phyloP scores from a whole-genome alignment of 2,888 invertebrate species.

The Microdon myrmicae region DNA sequence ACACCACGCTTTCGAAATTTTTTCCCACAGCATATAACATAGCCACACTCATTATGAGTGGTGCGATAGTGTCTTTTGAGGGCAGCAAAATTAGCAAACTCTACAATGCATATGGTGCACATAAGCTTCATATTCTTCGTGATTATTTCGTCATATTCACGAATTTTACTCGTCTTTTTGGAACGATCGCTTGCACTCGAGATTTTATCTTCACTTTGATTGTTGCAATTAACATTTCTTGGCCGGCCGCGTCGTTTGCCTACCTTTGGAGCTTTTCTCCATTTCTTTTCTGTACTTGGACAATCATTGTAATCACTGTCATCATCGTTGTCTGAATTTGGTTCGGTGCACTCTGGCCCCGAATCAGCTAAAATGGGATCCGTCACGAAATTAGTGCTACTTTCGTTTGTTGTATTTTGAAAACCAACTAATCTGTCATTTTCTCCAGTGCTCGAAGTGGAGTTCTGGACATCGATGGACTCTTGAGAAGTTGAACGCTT shows the following conservation, averaged over 20 bases:
- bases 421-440: no score
- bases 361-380: no score
- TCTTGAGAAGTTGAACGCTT: no score
- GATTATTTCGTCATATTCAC: conserved; percentile 59
- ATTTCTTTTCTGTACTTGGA: neutral
- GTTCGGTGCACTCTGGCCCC: no score
- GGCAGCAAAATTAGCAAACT: conserved; percentile 56
- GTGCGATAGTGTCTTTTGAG: conserved; percentile 57
- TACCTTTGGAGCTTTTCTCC: neutral
- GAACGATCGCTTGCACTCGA: conserved; percentile 11
- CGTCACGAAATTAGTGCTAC: no score
- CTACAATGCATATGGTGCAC: conserved; percentile 58
- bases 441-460: no score
- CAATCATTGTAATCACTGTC: conserved; percentile 33
- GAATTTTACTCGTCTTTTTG: conserved; percentile 29
- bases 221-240: conserved; percentile 12
- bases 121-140: conserved; percentile 59
- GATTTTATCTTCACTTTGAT: conserved; percentile 8
- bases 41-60: conserved; percentile 60
- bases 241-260: conserved; percentile 22
- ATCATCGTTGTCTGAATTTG: conserved; percentile 10
- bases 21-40: conserved; percentile 60
- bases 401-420: no score
- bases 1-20: conserved; percentile 60
- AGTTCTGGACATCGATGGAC: no score